Conservation (phyloP, 2,888 invertebrate species). For the Rotaria sp. region DNA sequence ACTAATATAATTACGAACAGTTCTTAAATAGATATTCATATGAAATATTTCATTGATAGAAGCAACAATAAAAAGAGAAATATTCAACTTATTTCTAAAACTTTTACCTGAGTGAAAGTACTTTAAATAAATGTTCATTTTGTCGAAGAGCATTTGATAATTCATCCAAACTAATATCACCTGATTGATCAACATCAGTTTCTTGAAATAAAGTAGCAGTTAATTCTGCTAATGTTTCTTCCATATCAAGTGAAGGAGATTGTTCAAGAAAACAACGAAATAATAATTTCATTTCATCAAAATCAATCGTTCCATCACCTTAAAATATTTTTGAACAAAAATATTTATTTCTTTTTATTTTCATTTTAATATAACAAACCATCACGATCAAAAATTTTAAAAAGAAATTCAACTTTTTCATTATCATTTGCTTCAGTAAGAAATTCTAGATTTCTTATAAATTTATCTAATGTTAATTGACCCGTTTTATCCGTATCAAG, state of each 20-base stretch:
- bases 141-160: constrained; percentile 33
- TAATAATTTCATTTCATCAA: constrained; percentile 38
- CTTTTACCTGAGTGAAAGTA: constrained; percentile 26
- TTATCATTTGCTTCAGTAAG: constrained; percentile 33
- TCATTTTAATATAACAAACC: background rate
- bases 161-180: constrained; percentile 31
- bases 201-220: constrained; percentile 37
- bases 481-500: constrained; percentile 37
- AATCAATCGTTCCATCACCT: constrained; percentile 32
- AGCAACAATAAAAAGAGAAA: too few relatives aligned
- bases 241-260: constrained; percentile 35
- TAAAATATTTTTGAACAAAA: background rate
- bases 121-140: constrained; percentile 35
- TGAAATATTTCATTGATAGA: too few relatives aligned
- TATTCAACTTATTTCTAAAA: too few relatives aligned
- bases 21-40: too few relatives aligned
- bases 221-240: constrained; percentile 38
- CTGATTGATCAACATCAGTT: constrained; percentile 35
- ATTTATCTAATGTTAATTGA: constrained; percentile 30
- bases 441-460: constrained; percentile 35
- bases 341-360: background rate
- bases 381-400: constrained; percentile 38
- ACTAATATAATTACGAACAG: too few relatives aligned
- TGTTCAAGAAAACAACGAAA: constrained; percentile 38
- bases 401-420: constrained; percentile 40